Conservation (phyloP, 2,113 vertebrate genomes). For the Caloenas nicobarica region DNA sequence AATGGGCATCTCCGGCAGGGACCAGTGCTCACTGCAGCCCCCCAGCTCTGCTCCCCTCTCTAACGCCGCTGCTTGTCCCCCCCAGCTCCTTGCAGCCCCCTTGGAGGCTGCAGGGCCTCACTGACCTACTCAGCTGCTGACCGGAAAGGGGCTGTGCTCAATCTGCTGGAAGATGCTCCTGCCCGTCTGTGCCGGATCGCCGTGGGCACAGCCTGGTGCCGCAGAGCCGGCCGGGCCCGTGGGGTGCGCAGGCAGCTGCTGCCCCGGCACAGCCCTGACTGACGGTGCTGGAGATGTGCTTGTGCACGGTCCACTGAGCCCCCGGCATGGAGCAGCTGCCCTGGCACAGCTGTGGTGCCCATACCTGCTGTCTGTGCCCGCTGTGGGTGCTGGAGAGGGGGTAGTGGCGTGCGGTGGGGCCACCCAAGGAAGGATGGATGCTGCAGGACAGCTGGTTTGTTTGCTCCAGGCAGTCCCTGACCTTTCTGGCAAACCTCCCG, state of each 20-base stretch:
- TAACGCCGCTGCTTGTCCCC: accelerated
- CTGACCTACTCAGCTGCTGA: slow-evolving; percentile 58
- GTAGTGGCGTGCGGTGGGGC: not conserved
- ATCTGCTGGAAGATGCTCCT: not conserved
- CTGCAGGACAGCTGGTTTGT: accelerated
- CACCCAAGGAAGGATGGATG: not conserved
- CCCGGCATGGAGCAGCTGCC: not conserved
- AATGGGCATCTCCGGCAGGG: not conserved
- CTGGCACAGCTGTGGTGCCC: accelerated
- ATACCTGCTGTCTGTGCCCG: not conserved
- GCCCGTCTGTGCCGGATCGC: not conserved
- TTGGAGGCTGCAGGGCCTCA: not conserved
- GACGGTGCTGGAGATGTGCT: not conserved
- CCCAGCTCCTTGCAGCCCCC: not conserved
- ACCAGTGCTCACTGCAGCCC: not conserved
- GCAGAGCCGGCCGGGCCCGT: not conserved
- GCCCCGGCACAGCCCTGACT: not conserved
- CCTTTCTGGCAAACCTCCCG: not conserved
- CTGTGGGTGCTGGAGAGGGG: not conserved
- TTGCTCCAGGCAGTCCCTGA: not conserved
- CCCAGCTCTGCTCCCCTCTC: not conserved
- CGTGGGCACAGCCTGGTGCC: not conserved
- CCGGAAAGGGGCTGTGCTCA: slow-evolving; percentile 31
- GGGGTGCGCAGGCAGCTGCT: not conserved
- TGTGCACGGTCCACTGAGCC: not conserved